Evolutionary conservation across 2,888 invertebrate species (phyloP).

Genomic region (Adelognathus sp.): DNA sequence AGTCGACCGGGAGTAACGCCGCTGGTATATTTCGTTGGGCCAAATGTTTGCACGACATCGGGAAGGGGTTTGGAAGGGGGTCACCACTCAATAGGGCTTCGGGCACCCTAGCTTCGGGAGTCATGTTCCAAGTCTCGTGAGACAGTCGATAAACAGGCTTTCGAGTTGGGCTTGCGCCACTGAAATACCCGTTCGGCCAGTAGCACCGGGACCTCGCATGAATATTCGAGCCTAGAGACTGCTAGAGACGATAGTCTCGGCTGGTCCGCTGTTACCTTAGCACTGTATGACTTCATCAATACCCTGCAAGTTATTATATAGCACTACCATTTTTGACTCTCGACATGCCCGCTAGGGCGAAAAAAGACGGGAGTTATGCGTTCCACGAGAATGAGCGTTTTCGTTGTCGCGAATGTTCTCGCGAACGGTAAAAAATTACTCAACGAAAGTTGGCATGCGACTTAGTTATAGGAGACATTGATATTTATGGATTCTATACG

Average conservation of each 20-base stretch:
- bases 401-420: too few species aligned
- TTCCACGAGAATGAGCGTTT: too few species aligned
- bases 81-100: constrained; percentile 30
- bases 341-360: too few species aligned
- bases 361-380: too few species aligned
- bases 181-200: constrained; percentile 38
- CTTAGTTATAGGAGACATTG: too few species aligned
- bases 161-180: constrained; percentile 28
- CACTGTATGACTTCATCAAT: background rate
- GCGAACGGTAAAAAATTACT: too few species aligned
- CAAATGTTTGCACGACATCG: constrained; percentile 50
- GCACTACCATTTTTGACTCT: too few species aligned
- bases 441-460: too few species aligned
- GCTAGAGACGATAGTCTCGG: constrained; percentile 26
- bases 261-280: constrained; percentile 7
- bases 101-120: constrained; percentile 21
- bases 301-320: background rate
- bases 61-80: constrained; percentile 9
- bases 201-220: constrained; percentile 17
- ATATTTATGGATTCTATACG: too few species aligned
- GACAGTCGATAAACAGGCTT: constrained; percentile 49
- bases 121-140: constrained; percentile 40
- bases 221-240: constrained; percentile 39
- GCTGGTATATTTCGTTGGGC: constrained; percentile 36
- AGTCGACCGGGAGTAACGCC: constrained; percentile 33